A percentile compares a stretch with the other conserved stretches of the same genome.
Evolutionary conservation across 2,888 invertebrate species (phyloP).

Genomic region (Cyclophora albipunctata): DNA sequence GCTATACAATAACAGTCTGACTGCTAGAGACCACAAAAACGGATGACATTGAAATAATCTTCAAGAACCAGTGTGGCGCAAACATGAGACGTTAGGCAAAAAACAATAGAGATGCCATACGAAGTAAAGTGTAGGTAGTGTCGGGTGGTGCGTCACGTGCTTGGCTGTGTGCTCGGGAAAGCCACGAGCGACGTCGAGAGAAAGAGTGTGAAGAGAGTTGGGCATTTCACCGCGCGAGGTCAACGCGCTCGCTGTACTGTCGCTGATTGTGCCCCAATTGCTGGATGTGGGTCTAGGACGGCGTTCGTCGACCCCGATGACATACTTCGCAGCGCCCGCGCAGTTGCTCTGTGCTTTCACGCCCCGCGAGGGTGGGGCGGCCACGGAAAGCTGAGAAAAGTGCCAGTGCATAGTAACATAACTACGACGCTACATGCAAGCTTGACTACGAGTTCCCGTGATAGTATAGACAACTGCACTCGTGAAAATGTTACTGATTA

Average conservation of each 20-base stretch:
- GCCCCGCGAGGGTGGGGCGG: constrained; percentile 54
- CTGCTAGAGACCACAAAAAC: too few species aligned
- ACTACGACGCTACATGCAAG: too few species aligned
- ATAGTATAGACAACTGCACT: too few species aligned
- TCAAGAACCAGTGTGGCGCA: too few species aligned
- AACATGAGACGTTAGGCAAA: too few species aligned
- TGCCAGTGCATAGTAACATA: constrained; percentile 9
- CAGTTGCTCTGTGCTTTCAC: constrained; percentile 66
- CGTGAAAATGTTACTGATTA: too few species aligned
- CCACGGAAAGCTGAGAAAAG: constrained; percentile 64
- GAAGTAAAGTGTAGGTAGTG: too few species aligned
- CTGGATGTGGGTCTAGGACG: constrained; percentile 75
- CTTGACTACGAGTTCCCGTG: too few species aligned
- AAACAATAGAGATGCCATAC: too few species aligned
- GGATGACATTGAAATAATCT: too few species aligned
- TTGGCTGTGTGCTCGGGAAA: constrained; percentile 45
- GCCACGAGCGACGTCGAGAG: constrained; percentile 57
- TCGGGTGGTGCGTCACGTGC: constrained; percentile 14
- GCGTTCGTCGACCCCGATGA: constrained; percentile 73
- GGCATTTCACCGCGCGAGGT: constrained; percentile 72
- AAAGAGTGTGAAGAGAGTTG: constrained; percentile 73
- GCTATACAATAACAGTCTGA: too few species aligned
- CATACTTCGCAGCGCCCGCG: constrained; percentile 67
- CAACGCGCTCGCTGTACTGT: constrained; percentile 71
- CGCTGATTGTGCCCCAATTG: constrained; percentile 75